Evolutionary conservation across 1,140 invertebrate species (phyloP).

Genomic region (Argopecten irradians): DNA sequence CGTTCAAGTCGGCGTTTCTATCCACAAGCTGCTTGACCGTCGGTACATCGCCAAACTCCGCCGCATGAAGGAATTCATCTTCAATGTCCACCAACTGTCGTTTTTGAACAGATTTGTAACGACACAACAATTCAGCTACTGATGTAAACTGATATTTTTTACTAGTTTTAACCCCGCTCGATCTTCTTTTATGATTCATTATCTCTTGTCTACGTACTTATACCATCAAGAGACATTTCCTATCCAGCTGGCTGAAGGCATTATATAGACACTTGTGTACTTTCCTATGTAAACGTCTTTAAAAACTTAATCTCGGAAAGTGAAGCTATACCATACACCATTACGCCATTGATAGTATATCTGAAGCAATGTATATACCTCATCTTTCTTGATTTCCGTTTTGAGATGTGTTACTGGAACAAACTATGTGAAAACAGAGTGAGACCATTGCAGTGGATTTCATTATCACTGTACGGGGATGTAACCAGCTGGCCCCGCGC

Average conservation of each 20-base stretch:
- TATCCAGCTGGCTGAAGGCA: neutral
- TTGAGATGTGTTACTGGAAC: neutral
- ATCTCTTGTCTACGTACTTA: neutral
- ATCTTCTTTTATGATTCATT: neutral
- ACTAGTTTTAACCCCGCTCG: neutral
- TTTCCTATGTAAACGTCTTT: neutral
- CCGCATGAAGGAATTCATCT: constrained; percentile 63
- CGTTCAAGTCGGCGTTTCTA: constrained; percentile 63
- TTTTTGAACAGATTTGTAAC: constrained; percentile 52
- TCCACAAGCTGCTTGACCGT: constrained; percentile 60
- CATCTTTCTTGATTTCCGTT: neutral
- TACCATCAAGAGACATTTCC: neutral
- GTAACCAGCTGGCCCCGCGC: neutral
- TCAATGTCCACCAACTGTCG: constrained; percentile 57
- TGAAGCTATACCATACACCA: no score
- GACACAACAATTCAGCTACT: constrained; percentile 35
- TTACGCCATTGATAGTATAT: no score
- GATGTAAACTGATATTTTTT: neutral
- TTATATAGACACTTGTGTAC: neutral
- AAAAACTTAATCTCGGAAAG: no score
- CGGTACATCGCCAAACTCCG: constrained; percentile 64
- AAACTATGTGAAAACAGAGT: neutral
- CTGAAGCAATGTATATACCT: neutral
- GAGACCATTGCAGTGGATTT: neutral
- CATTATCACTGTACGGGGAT: neutral